Evolutionary conservation across 1,140 invertebrate species (phyloP).

Genomic region (Drosophila melanica): DNA sequence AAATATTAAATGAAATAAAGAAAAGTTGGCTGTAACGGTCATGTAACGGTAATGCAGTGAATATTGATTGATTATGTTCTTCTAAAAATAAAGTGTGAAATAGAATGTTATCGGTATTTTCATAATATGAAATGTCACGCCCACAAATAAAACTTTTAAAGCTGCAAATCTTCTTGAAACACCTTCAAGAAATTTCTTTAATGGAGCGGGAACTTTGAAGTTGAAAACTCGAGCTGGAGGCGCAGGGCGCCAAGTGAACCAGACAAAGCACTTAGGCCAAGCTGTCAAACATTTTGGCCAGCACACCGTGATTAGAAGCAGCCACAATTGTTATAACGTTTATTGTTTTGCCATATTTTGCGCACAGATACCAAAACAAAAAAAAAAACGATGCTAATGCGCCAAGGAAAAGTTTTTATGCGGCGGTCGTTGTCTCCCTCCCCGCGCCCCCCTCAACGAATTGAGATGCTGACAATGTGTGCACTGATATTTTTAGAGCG

Average conservation of each 20-base stretch:
- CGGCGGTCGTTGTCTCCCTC: background rate
- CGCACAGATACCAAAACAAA: conserved; percentile 25
- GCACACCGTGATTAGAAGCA: conserved; percentile 46
- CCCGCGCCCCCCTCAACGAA: conserved; percentile 11
- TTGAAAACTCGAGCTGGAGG: background rate
- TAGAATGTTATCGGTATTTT: too few relatives aligned
- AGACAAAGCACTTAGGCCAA: conserved; percentile 45
- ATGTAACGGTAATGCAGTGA: too few relatives aligned
- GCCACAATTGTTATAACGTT: conserved; percentile 58
- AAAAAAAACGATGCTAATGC: conserved; percentile 29
- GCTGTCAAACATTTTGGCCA: conserved; percentile 57
- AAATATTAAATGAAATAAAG: background rate
- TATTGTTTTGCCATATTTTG: conserved; percentile 65
- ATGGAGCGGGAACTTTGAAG: background rate
- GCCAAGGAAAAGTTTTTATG: conserved; percentile 9
- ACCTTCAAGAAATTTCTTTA: conserved; percentile 26
- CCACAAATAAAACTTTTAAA: background rate
- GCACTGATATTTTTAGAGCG: conserved; percentile 52
- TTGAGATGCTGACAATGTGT: conserved; percentile 80
- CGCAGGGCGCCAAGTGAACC: conserved; percentile 7
- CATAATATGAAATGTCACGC: background rate
- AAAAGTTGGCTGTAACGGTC: too few relatives aligned
- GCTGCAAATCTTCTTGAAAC: conserved; percentile 23
- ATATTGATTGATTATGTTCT: too few relatives aligned
- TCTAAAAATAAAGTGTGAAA: too few relatives aligned